Evolutionary conservation across 2,797 vertebrate genomes (phyloP), one percentile per base, ranked within the genome.

Genomic region (Bovichtus diacanthus): DNA sequence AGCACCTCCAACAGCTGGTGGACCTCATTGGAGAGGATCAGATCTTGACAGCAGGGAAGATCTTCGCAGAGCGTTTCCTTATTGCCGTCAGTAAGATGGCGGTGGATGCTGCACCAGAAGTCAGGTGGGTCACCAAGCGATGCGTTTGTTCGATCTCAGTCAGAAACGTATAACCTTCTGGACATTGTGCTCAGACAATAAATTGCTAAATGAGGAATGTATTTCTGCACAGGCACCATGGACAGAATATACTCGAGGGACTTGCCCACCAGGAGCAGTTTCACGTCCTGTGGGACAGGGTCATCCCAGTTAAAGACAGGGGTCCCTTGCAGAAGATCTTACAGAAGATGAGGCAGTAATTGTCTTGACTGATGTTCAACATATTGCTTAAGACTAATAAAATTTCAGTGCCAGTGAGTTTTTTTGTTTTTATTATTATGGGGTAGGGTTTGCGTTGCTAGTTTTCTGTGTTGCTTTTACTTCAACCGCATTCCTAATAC

Each of bases 101-200:
- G 3, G 13, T 65, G 27, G 64, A 65, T 18, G 34, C 53, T 18
- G 69, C 47, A 8, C 39, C 41, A 0, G 29, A 50, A 27, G 64
- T 46, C 27, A 76, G 69, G 69, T 76, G 27, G 3, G 53, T 73
- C 18, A 39, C 16, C 2, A 50, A 18, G 12, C 55, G 39, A 67
- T 72, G 6, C 4, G 10, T 6, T 50, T 47, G 15, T 62, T 70
- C 5, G 41, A 2, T 36, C 54, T 4, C 11, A 11, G 39, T 43
- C 46, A 51, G 2, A 39, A 21, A 9, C 21, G 19, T 8, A 36
- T 19, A 51, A 6, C 27, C 27, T 68, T 58, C 51, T 23, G 13
- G 2, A n/a, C 12, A 63, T 46, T 36, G 29, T 13, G 23, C 15
- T 46, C 46, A 1, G 18, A 19, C 16, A 36, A 29, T n/a, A 38